Percentiles rank a stretch among this genome's conserved stretches.
Evolutionary conservation across 2,888 invertebrate species (phyloP).

Genomic region (Kuschelorhynchus macadamiae): DNA sequence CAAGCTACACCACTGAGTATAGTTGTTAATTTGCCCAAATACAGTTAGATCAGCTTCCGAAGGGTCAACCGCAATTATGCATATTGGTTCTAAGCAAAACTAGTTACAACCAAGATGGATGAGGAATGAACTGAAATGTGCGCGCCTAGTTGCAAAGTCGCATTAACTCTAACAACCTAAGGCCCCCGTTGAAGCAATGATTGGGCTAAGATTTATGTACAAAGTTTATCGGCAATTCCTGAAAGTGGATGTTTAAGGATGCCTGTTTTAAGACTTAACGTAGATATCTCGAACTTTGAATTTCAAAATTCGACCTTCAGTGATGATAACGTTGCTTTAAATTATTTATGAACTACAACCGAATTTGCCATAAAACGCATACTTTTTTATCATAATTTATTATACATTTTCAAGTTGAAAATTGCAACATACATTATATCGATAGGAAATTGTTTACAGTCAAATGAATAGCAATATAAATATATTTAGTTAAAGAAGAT

Average conservation of each 20-base stretch:
- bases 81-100: conserved; percentile 34
- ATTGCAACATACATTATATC: too few species aligned
- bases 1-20: not conserved
- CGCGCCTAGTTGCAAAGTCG: conserved; percentile 38
- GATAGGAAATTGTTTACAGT: too few species aligned
- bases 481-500: too few species aligned
- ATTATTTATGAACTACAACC: not conserved
- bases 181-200: conserved; percentile 36
- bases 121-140: conserved; percentile 21
- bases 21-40: not conserved
- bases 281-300: too few species aligned
- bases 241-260: conserved; percentile 21
- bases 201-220: conserved; percentile 40
- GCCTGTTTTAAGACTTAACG: too few species aligned
- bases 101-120: conserved; percentile 36
- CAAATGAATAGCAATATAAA: too few species aligned
- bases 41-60: conserved; percentile 44
- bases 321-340: not conserved
- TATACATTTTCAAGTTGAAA: too few species aligned
- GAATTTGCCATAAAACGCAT: too few species aligned
- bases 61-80: conserved; percentile 46
- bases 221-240: conserved; percentile 43
- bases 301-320: not conserved
- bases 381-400: too few species aligned
- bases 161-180: conserved; percentile 40